Base-by-base conservation (phyloP, 2,888 invertebrate genomes). In the Macrosoma leucophasiata region DNA sequence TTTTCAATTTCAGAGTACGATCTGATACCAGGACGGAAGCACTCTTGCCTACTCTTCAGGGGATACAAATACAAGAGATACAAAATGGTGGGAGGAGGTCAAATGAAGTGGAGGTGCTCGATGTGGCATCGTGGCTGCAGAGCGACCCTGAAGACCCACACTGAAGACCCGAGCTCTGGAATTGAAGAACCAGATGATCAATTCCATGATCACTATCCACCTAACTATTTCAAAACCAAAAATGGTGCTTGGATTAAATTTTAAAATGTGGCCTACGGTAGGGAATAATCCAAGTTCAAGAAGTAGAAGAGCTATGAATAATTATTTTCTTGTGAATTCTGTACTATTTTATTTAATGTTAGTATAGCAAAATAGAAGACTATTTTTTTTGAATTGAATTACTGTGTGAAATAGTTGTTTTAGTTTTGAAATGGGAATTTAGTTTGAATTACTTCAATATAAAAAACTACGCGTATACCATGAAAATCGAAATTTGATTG, bases 71-170 rank as follows among this genome's bases (percentile, higher is more conserved):
- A 39, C 39, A 48, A 41, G 15, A 40, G 46, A n/a, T 43, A 47
- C 29, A 39, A 43, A 13, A 20, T 36, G n/a, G 33, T 43, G 2
- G 41, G 29, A 11, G 34, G 43, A 5, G 50, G 52, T 1, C 36
- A 46, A 8, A 27, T 50, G 15, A 40, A 30, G 8, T 56, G 54
- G 54, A 43, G 50, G 13, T 56, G 54, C 23, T 48, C 50, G 9
- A 43, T 43, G 15, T 44, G 43, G 30, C 34, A 43, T 9, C 39
- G 38, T 13, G 51, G 51, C 1, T 53, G 53, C 33, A 34, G 43
- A 4, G 46, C 38, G 1, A 38, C 40, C 3, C 23, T 46, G 15
- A 33, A 33, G 13, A 42, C 42, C 4, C 23, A 21, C 4, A 31
- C 34, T 3, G 36, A 29, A 3, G 37, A 45, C 9, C 41, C 41